Evolutionary conservation across 2,888 invertebrate genomes (phyloP), one percentile per base, ranked within the genome.

Genomic region (Beris morrisii): DNA sequence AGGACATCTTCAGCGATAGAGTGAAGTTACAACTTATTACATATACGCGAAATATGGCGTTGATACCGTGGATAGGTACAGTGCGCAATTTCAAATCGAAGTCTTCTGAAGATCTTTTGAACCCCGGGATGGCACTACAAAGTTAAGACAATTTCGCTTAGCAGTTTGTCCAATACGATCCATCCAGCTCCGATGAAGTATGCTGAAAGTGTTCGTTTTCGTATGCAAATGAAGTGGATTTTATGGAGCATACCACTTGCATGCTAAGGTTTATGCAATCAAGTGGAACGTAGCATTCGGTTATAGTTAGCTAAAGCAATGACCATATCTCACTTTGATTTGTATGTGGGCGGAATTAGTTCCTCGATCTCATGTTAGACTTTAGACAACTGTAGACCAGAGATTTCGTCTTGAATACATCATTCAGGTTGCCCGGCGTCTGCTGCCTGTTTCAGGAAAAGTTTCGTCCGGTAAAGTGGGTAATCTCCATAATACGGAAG

Each of bases 401-500:
- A 38, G 9, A 32, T 13, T 11, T 15, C 32, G 55, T 32, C 4
- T 12, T 55, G 32, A 15, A 55, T 55, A 38, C 9, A 38, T 55
- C 32, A 55, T 4, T 15, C 32, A 12, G 13, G 9, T 55, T 38
- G 22, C 22, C 22, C 22, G 53, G 7, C 28, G 11, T 53, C 53
- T 22, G 53, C 53, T 30, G 4, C 32, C 32, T 38, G 9, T 38
- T 38, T 38, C 7, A 38, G 38, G 38, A 13, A 32, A 15, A 32
- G 32, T 11, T 55, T 55, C n/a, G 31, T 32, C 55, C 31, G 22
- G 6, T 55, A 4, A 13, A 11, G 13, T 22, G n/a, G 4, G 3
- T n/a, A 5, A 55, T 55, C 31, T 31, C 7, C 55, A 55, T 55
- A 55, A 55, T 15, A 32, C 55, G 55, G 55, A 55, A 55, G 55